Evolutionary conservation across 2,797 vertebrate species (phyloP), one percentile per base, ranked within the genome.

Genomic region (Gymnoscopelus microlampas): DNA sequence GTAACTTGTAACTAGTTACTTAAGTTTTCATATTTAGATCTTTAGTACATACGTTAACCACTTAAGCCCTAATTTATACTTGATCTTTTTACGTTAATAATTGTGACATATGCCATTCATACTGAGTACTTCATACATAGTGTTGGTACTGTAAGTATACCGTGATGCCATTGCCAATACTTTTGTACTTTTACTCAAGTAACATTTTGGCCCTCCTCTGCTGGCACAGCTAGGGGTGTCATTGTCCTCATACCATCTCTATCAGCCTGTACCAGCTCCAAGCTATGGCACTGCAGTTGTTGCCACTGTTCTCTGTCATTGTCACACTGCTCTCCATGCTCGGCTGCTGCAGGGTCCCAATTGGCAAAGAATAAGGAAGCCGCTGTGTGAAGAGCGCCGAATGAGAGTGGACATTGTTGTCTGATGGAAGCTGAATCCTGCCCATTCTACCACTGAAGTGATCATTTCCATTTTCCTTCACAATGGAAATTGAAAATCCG

Each of bases 401-500:
- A 51, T 35, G 24, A 66, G 67, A 53, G 53, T 11, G 50, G 54
- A 7, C 59, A 66, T 48, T 53, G 70, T 70, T 66, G 73, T 80
- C 76, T 64, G 53, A 69, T 57, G 76, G 66, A 71, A 68, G 44
- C 3, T 47, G 15, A 54, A 35, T 6, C 19, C 13, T 9, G 4
- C 4, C 8, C 8, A 49, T n/a, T 68, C 53, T 70, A n/a, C 32
- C 59, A 66, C 11, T 24, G 54, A 66, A 48, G 58, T 71, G 71
- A 79, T 62, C 53, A 50, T 69, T 70, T 73, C 8, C 3, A 0
- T 49, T 81, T 66, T 61, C 15, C 56, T 59, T 50, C n/a, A 32
- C 1, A 19, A 24, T 61, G 77, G 48, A 75, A 81, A 75, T 60
- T 60, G 7, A 76, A 65, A 80, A 55, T 68, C 3, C n/a, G 0